phyloP scores from a whole-genome alignment of 2,888 invertebrate genomes.

The Platypus cylindrus region DNA sequence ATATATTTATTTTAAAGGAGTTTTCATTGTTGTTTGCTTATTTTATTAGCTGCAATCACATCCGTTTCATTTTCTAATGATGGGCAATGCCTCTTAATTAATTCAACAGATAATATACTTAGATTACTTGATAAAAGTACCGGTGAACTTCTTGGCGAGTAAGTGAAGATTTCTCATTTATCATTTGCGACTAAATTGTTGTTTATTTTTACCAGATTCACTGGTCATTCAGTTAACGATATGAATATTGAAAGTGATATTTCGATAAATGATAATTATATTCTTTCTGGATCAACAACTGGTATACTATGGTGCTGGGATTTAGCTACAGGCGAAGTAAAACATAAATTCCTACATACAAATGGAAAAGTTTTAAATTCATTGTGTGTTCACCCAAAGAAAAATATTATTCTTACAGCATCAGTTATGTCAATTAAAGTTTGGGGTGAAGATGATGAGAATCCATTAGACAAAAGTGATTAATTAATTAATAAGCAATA shows the following conservation, averaged over 20 bases:
- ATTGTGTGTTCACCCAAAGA: conserved; percentile 67
- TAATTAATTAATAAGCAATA: too few relatives aligned
- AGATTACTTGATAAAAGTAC: conserved; percentile 80
- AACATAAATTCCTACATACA: conserved; percentile 39
- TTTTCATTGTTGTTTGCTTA: conserved; percentile 1
- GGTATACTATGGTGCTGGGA: conserved; percentile 85
- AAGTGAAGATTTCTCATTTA: conserved; percentile 21
- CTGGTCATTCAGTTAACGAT: conserved; percentile 71
- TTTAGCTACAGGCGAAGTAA: conserved; percentile 59
- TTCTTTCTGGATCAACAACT: conserved; percentile 82
- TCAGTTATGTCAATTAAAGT: conserved; percentile 58
- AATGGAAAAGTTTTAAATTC: conserved; percentile 60
- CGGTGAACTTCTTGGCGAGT: conserved; percentile 63
- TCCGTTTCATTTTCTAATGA: conserved; percentile 79
- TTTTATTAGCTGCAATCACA: conserved; percentile 56
- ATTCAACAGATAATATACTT: conserved; percentile 71
- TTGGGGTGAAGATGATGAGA: conserved; percentile 41
- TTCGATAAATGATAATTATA: conserved; percentile 68
- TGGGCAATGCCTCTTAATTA: conserved; percentile 79
- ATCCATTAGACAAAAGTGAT: too few relatives aligned
- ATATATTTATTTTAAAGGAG: conserved; percentile 3
- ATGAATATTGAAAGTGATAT: conserved; percentile 80
- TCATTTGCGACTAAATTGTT: neutral
- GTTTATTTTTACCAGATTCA: conserved; percentile 43
- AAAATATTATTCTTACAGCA: conserved; percentile 58